Evolutionary conservation across 2,797 vertebrate species (phyloP).

Genomic region (Schizopygopsis malacanthus): DNA sequence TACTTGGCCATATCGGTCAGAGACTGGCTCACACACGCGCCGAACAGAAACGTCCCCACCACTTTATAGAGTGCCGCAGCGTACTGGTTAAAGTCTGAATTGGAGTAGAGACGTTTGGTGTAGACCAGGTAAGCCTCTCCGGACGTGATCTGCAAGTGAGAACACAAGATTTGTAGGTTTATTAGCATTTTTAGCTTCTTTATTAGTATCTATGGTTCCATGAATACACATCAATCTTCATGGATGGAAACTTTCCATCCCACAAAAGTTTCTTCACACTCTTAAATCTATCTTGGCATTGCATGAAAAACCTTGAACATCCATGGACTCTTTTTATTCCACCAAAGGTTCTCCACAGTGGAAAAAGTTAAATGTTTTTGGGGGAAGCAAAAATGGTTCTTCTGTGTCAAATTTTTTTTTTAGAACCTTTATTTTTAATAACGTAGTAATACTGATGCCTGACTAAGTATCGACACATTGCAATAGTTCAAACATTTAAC

Average conservation of each 20-base stretch:
- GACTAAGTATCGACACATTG: neutral
- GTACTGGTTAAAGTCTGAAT: conserved; percentile 91
- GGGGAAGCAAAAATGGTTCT: neutral
- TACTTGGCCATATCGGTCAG: conserved; percentile 95
- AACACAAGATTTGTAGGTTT: neutral
- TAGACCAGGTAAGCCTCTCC: conserved; percentile 90
- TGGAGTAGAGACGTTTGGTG: conserved; percentile 87
- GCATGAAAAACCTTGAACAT: neutral
- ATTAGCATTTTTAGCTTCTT: neutral
- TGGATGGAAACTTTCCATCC: neutral
- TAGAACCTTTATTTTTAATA: neutral
- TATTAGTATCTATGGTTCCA: neutral
- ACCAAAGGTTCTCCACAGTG: neutral
- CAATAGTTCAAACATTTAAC: neutral
- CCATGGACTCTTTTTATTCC: neutral
- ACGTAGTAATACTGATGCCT: neutral
- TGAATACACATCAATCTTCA: neutral
- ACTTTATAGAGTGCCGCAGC: conserved; percentile 93
- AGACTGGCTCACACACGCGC: conserved; percentile 89
- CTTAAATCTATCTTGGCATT: neutral
- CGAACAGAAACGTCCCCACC: conserved; percentile 91
- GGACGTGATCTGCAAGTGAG: conserved; percentile 73
- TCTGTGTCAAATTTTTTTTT: neutral
- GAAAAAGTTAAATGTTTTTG: neutral
- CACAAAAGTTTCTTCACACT: neutral